These are phyloP conservation scores for Petrosia ficiformis DNA, from an alignment of 37 sponge, comb jelly and placozoan species.

Conservation along the genomic window DNA sequence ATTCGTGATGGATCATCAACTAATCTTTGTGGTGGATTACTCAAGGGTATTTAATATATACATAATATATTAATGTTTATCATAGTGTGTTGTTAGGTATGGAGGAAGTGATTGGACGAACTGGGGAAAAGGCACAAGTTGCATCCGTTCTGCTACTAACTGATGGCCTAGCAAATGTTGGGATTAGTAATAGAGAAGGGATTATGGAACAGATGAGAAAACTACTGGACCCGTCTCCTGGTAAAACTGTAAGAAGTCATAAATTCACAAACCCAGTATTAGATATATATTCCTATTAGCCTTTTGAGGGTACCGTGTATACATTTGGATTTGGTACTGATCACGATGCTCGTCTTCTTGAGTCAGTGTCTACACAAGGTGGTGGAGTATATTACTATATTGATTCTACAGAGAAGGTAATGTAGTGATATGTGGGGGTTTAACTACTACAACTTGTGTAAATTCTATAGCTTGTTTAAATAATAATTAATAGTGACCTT, in stretches of 20 bases:
- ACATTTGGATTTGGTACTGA: conserved; percentile 94
- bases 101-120: conserved; percentile 44
- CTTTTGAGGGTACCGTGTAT: conserved; percentile 84
- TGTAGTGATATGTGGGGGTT: neutral
- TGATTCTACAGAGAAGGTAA: conserved; percentile 84
- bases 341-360: conserved; percentile 73
- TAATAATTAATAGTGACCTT: too few species aligned
- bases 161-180: conserved; percentile 84
- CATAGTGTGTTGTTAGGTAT: conserved; percentile 32
- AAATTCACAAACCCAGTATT: neutral
- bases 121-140: conserved; percentile 60
- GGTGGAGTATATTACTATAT: conserved; percentile 91
- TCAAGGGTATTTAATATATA: conserved; percentile 43
- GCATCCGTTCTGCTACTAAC: conserved; percentile 89
- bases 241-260: neutral
- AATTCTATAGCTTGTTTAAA: too few species aligned
- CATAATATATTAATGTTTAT: neutral
- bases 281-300: conserved; percentile 1
- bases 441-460: too few species aligned
- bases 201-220: conserved; percentile 75
- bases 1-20: conserved; percentile 63
- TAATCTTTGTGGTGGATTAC: conserved; percentile 85
- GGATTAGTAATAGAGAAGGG: conserved; percentile 42
- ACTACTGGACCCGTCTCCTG: conserved; percentile 19
- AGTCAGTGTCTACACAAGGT: conserved; percentile 74